Percentiles rank a stretch among this genome's conserved stretches.
These are phyloP conservation scores for Rhamnusium bicolor DNA, from an alignment of 2,888 invertebrate genomes.

Conservation along the genomic window DNA sequence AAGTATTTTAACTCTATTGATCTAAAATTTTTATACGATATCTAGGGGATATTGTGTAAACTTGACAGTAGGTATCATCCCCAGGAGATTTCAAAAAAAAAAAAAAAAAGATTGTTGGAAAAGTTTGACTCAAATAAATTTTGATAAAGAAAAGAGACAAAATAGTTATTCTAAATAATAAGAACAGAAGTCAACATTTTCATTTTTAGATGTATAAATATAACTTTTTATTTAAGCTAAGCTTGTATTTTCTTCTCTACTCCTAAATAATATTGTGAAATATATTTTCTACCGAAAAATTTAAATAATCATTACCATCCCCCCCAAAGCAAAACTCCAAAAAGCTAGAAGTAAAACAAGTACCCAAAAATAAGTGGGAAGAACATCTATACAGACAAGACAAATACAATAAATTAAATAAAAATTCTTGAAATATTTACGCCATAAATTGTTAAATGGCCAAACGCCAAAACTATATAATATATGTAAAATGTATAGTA, in stretches of 20 bases:
- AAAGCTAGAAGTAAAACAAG: not conserved
- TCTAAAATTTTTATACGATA: too few species aligned
- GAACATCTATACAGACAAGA: slow-evolving; percentile 5
- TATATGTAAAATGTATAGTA: slow-evolving; percentile 44
- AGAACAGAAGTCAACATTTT: too few species aligned
- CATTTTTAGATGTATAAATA: not conserved
- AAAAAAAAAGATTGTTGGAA: too few species aligned
- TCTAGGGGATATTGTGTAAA: too few species aligned
- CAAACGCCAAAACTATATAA: slow-evolving; percentile 51
- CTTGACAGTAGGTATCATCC: too few species aligned
- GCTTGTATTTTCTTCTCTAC: not conserved
- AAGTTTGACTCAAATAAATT: too few species aligned
- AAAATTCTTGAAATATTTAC: slow-evolving; percentile 34
- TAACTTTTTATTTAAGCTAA: not conserved
- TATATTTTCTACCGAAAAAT: not conserved
- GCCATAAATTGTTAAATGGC: slow-evolving; percentile 55
- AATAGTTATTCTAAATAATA: too few species aligned
- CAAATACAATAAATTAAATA: slow-evolving; percentile 23
- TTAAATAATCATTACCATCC: too few species aligned
- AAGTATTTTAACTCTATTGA: too few species aligned
- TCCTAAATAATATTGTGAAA: not conserved
- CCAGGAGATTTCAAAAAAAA: too few species aligned
- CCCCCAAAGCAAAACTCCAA: too few species aligned
- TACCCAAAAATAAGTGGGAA: not conserved
- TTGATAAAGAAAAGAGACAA: too few species aligned